Conservation (phyloP, 2,797 vertebrate species). For the Iguana delicatissima region DNA sequence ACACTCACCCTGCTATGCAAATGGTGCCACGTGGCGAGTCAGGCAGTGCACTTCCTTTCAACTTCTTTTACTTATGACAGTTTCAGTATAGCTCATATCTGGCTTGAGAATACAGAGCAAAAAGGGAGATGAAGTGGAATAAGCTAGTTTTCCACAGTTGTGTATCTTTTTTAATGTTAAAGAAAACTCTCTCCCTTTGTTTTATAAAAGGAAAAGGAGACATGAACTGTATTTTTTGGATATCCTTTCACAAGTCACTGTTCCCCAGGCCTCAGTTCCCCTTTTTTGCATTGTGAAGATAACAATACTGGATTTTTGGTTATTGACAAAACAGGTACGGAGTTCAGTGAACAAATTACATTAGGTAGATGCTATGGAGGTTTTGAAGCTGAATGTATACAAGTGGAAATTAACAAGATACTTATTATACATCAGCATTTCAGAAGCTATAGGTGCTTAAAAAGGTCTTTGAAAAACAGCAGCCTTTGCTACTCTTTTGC, state of each 20-base stretch:
- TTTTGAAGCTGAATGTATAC: neutral
- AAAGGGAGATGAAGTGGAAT: neutral
- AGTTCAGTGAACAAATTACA: neutral
- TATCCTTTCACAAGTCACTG: neutral
- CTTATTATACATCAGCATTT: slow-evolving; percentile 36
- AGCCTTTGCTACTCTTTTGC: slow-evolving; percentile 14
- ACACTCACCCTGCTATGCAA: no score
- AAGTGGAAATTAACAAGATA: neutral
- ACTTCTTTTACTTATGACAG: neutral
- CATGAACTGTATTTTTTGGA: no score
- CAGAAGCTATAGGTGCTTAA: slow-evolving; percentile 35
- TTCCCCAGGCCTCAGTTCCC: neutral
- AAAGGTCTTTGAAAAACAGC: slow-evolving; percentile 6
- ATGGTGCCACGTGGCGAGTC: no score
- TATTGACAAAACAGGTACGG: neutral
- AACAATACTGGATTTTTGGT: neutral
- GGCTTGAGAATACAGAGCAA: neutral
- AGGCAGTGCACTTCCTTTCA: no score
- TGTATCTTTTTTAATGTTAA: neutral
- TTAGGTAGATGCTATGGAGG: neutral
- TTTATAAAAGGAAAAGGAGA: neutral
- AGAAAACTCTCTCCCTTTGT: neutral
- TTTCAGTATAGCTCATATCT: neutral
- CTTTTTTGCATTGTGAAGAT: neutral
- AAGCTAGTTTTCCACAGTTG: neutral